Evolutionary conservation across 2,888 invertebrate species (phyloP).

Genomic region (Lissonota sp.): DNA sequence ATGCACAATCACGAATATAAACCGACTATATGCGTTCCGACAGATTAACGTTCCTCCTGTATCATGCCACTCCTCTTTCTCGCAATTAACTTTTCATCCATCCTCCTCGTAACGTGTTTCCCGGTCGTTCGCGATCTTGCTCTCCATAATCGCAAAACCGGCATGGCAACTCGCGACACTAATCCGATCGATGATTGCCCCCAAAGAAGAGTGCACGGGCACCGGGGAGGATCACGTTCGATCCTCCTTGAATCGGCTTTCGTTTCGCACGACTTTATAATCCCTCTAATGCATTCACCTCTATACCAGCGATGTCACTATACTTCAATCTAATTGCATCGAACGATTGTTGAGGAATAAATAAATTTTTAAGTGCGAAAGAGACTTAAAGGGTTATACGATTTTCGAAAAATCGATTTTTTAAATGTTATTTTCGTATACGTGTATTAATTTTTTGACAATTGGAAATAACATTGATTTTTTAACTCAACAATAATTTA

Average conservation of each 20-base stretch:
- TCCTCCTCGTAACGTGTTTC: not conserved
- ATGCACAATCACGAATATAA: conserved; percentile 1
- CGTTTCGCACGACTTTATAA: conserved; percentile 19
- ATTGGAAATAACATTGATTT: not conserved
- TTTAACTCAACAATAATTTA: not conserved
- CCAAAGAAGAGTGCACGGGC: not conserved
- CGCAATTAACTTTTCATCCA: not conserved
- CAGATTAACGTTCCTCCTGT: conserved; percentile 5
- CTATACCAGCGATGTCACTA: conserved; percentile 7
- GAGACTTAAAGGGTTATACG: conserved; percentile 5
- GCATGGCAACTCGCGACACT: conserved; percentile 42
- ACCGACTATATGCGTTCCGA: conserved; percentile 6
- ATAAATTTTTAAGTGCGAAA: not conserved
- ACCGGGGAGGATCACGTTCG: not conserved
- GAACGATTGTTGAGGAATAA: conserved; percentile 24
- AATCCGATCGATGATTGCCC: conserved; percentile 25
- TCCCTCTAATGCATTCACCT: conserved; percentile 32
- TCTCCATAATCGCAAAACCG: conserved; percentile 24
- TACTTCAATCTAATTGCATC: conserved; percentile 17
- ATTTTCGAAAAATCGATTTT: not conserved
- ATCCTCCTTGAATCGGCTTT: not conserved
- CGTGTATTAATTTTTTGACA: no score
- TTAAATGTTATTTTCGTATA: not conserved
- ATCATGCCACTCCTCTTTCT: conserved; percentile 7
- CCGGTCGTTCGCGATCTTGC: not conserved